Evolutionary conservation across 2,888 invertebrate genomes (phyloP).

Genomic region (Periphyllus acericola): DNA sequence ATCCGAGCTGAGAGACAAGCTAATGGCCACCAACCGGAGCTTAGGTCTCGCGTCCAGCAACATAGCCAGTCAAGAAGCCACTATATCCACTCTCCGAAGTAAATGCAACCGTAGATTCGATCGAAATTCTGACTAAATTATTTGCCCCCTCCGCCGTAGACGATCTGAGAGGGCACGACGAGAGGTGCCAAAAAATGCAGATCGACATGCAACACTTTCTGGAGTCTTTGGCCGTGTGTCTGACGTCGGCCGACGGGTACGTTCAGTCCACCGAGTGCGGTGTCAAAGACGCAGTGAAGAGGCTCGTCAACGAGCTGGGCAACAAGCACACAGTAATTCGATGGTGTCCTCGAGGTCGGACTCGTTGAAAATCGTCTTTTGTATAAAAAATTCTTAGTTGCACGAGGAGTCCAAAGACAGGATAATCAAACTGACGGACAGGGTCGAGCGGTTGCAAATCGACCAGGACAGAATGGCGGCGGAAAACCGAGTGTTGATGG

Average conservation of each 20-base stretch:
- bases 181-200: constrained; percentile 75
- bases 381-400: constrained; percentile 38
- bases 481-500: constrained; percentile 77
- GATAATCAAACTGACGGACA: constrained; percentile 49
- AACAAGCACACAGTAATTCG: constrained; percentile 48
- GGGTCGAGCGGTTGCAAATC: constrained; percentile 47
- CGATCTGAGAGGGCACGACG: constrained; percentile 76
- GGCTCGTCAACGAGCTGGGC: constrained; percentile 71
- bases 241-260: constrained; percentile 48
- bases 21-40: constrained; percentile 74
- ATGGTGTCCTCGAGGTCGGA: constrained; percentile 13
- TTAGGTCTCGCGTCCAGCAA: constrained; percentile 76
- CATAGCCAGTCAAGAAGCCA: constrained; percentile 76
- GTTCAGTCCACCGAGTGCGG: constrained; percentile 73
- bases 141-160: constrained; percentile 70
- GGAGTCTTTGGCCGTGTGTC: constrained; percentile 75
- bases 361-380: constrained; percentile 39
- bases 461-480: constrained; percentile 73
- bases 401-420: constrained; percentile 52
- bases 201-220: constrained; percentile 76
- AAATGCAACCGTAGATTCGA: constrained; percentile 62
- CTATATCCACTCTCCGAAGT: constrained; percentile 78
- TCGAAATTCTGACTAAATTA: background rate
- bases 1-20: constrained; percentile 75
- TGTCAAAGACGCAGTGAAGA: constrained; percentile 82